Evolutionary conservation across 2,113 vertebrate genomes (phyloP), one percentile per base, ranked within the genome.

Genomic region (Pogona vitticeps): DNA sequence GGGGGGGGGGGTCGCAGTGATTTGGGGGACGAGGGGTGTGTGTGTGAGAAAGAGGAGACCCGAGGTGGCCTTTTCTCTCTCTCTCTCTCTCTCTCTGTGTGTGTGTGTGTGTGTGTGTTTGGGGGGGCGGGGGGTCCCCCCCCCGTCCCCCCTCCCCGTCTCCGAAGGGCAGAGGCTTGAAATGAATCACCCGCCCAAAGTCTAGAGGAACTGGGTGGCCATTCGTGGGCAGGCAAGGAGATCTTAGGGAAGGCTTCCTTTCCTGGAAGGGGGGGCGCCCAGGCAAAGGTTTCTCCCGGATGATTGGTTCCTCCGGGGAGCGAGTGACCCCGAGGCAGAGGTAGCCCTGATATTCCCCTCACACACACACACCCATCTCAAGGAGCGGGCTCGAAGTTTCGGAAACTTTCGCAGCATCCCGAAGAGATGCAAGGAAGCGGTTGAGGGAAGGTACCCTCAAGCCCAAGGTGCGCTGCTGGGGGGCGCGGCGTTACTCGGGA

Each of bases 181-280:
- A 77, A 94, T 93, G 87, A 91, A 95, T 93, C 93, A 90, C 91
- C 87, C 81, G 84, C 95, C 84, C 95, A 26, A 68, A 86, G 93
- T 83, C 93, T 88, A 42, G 76, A 90, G 94, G 92, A 90, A 91
- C 91, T 2, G 85, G 8, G 65, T 26, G 28, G 65, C 28, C 23
- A 91, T 70, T 89, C 75, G 86, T 38, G 40, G 84, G 86, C 87
- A 70, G 76, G 6, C 73, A 67, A 81, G 89, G 81, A 85, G 68
- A 33, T 87, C 82, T 46, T 26, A 0, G 77, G 17, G 33, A 40
- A 42, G 28, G 36, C 84, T 18, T 52, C 83, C 23, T 38, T 42
- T 21, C 42, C 87, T 40, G 61, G 61, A 26, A 65, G 18, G 61
- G 20, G 61, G 61, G 6, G 61, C 12, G 46, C 5, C 46, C n/a